Base-by-base conservation (phyloP, 2,797 vertebrate species). In the Echiichthys vipera region DNA sequence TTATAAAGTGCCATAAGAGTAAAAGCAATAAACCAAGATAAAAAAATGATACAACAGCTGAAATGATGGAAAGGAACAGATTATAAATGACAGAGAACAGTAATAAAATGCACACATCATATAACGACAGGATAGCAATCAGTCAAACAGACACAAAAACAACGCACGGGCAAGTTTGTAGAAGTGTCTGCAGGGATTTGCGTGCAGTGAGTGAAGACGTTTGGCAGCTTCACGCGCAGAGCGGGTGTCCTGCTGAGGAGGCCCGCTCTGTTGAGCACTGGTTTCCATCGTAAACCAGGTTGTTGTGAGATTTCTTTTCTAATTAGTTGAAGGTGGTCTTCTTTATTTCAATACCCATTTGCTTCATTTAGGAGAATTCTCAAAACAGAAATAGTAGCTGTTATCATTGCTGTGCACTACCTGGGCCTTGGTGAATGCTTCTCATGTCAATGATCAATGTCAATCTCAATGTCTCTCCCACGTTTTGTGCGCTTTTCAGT, bases 11-110 rank as follows among this genome's bases (percentile, higher is more conserved):
- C 8, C 30, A 29, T 29, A 50, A 54, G 59, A 77, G 65, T 64
- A 65, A 69, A 73, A 80, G 43, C 64, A 72, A 63, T 83, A 78
- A 78, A 46, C 37, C 59, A 66, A 81, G 70, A 77, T 76, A 75
- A 83, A 67, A 79, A 75, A 79, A 34, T 27, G 71, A 72, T 80
- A 46, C 57, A 73, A 61, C n/a, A n/a, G n/a, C 58, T 15, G 32
- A 46, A 22, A 40, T 8, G 63, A 81, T 77, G 71, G n/a, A 74
- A 77, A 65, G 27, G 45, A 77, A 18, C 30, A 32, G 51, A 70
- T 71, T 73, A 74, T 78, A 84, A 77, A 84, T 77, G 55, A 74
- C 36, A 30, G 45, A 70, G 53, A 71, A 32, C 42, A 65, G 74
- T 59, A 73, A 80, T 74, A 80, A 71, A 78, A 66, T 62, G 22